Percentiles rank a stretch among this genome's conserved stretches.
These are phyloP conservation scores for Ametastegia equiseti DNA, from an alignment of 2,888 invertebrate genomes.

Conservation along the genomic window DNA sequence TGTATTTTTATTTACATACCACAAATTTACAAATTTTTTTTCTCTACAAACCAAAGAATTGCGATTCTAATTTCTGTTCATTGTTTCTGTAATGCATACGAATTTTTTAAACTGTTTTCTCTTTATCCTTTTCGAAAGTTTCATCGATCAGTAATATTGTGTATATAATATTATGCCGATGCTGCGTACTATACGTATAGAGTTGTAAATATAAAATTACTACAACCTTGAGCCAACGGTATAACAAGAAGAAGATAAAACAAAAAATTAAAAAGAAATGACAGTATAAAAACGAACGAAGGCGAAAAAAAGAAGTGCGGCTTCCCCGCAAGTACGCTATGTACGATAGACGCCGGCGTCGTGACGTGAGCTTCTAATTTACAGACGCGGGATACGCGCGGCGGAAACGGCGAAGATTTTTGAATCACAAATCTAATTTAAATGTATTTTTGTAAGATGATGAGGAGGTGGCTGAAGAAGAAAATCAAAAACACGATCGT, in stretches of 20 bases:
- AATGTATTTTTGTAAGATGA: no score
- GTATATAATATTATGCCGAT: neutral
- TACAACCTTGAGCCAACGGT: conserved; percentile 24
- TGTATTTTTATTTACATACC: no score
- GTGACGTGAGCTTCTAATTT: neutral
- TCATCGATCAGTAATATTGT: neutral
- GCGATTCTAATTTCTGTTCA: neutral
- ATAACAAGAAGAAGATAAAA: neutral
- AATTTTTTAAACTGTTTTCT: neutral
- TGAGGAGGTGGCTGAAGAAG: no score
- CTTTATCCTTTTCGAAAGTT: neutral
- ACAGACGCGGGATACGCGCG: neutral
- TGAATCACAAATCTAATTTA: no score
- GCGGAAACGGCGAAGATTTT: neutral
- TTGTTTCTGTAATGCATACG: neutral
- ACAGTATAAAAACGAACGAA: no score
- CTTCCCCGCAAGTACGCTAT: neutral
- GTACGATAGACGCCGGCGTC: conserved; percentile 29
- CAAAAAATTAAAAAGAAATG: neutral
- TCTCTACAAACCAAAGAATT: no score
- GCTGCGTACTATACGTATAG: neutral
- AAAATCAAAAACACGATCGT: no score
- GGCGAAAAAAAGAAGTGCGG: neutral
- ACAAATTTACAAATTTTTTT: neutral
- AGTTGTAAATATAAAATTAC: neutral